Conservation (phyloP, 2,113 vertebrate species). For the Halichoeres trimaculatus region DNA sequence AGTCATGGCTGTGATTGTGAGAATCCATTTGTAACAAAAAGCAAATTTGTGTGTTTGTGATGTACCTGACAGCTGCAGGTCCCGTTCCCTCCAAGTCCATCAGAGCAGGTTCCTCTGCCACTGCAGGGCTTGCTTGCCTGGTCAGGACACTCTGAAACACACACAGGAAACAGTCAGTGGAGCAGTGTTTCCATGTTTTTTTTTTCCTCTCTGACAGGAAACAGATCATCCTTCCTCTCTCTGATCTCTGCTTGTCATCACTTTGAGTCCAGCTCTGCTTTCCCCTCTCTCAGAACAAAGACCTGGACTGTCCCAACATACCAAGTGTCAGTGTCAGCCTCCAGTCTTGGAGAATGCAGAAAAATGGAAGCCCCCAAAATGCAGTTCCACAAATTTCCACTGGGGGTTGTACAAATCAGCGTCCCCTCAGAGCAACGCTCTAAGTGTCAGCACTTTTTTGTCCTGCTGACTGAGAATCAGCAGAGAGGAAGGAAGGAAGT, state of each 20-base stretch:
- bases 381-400: no score
- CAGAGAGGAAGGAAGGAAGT: conserved; percentile 59
- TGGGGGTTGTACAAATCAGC: no score
- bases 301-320: no score
- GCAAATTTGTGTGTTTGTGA: no score
- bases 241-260: background rate
- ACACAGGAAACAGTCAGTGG: conserved; percentile 5
- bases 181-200: background rate
- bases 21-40: no score
- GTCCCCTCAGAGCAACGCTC: no score
- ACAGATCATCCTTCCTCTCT: background rate
- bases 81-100: conserved; percentile 88
- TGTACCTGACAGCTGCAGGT: conserved; percentile 88
- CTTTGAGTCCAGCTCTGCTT: background rate
- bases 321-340: no score
- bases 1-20: no score
- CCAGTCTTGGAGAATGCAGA: no score
- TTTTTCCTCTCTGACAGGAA: conserved; percentile 9
- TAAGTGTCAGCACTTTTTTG: conserved; percentile 71
- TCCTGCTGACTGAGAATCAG: conserved; percentile 41
- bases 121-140: conserved; percentile 83
- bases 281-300: no score
- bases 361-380: no score
- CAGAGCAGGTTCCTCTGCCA: conserved; percentile 84
- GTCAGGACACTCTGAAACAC: conserved; percentile 88